phyloP scores from a whole-genome alignment of 2,888 invertebrate species.

The Habroteleia sp. region DNA sequence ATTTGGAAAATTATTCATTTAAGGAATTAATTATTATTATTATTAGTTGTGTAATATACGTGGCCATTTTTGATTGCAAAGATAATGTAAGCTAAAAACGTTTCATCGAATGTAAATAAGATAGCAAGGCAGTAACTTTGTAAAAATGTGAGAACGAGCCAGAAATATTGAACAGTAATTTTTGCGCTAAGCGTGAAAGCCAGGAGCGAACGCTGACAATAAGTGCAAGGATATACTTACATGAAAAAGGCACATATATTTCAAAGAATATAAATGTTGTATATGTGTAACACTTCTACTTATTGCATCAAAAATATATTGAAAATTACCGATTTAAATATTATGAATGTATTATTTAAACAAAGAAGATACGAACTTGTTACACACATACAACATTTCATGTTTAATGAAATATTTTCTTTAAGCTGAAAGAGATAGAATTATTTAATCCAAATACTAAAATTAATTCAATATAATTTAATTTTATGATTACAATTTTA shows the following conservation, averaged over 20 bases:
- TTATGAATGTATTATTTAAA: slow-evolving; percentile 10
- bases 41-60: too few species aligned
- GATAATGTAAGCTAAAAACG: slow-evolving; percentile 32
- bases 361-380: slow-evolving; percentile 35
- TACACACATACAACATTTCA: slow-evolving; percentile 56
- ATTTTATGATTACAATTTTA: too few species aligned
- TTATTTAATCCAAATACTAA: too few species aligned
- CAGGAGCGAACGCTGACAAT: slow-evolving; percentile 77
- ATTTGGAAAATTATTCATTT: too few species aligned
- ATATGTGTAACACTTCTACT: slow-evolving; percentile 46
- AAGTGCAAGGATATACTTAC: slow-evolving; percentile 65
- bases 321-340: slow-evolving; percentile 11
- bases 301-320: slow-evolving; percentile 16
- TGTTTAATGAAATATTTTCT: slow-evolving; percentile 17
- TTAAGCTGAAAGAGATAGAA: too few species aligned
- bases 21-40: too few species aligned
- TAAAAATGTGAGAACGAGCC: slow-evolving; percentile 33
- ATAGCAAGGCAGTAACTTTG: slow-evolving; percentile 33
- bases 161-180: slow-evolving; percentile 43
- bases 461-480: too few species aligned
- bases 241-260: slow-evolving; percentile 42
- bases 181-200: slow-evolving; percentile 66
- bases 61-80: slow-evolving; percentile 1
- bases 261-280: slow-evolving; percentile 56
- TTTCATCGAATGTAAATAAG: slow-evolving; percentile 63